Evolutionary conservation across 1,140 invertebrate genomes (phyloP).

Genomic region (Drosophila parabipectinata): DNA sequence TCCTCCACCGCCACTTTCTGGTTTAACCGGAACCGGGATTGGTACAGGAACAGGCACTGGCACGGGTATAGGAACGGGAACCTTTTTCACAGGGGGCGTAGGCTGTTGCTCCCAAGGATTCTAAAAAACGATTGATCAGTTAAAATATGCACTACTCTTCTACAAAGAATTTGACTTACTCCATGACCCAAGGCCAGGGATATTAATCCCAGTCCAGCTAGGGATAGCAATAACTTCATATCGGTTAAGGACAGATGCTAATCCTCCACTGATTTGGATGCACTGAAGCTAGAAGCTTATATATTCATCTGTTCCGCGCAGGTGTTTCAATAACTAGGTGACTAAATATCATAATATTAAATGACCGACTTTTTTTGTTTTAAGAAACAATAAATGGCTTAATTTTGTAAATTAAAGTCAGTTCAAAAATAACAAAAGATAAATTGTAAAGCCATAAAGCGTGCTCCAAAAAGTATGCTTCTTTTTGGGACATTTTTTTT

Average conservation of each 20-base stretch:
- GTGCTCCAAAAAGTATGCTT: not conserved
- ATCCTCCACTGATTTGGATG: conserved; percentile 23
- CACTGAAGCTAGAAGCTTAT: not conserved
- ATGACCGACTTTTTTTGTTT: not conserved
- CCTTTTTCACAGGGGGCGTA: conserved; percentile 16
- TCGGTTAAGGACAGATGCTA: conserved; percentile 8
- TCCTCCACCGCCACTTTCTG: not conserved
- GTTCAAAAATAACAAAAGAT: not conserved
- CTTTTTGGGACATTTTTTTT: not conserved
- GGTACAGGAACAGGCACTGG: conserved; percentile 38
- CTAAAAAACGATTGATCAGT: not conserved
- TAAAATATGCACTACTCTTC: not conserved
- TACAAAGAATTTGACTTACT: conserved; percentile 10
- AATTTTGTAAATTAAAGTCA: not conserved
- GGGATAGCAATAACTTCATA: conserved; percentile 25
- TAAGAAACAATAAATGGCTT: not conserved
- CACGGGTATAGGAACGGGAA: conserved; percentile 30
- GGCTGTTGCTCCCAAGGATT: conserved; percentile 29
- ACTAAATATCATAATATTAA: not conserved
- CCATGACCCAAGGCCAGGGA: conserved; percentile 6
- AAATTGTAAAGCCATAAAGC: too few relatives aligned
- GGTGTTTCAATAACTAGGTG: conserved; percentile 26
- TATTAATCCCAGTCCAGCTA: conserved; percentile 20
- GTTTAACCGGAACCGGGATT: conserved; percentile 14
- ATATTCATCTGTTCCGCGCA: conserved; percentile 11